These are phyloP conservation scores for Anguilla marmorata DNA, from an alignment of 2,797 vertebrate genomes.

Conservation along the genomic window DNA sequence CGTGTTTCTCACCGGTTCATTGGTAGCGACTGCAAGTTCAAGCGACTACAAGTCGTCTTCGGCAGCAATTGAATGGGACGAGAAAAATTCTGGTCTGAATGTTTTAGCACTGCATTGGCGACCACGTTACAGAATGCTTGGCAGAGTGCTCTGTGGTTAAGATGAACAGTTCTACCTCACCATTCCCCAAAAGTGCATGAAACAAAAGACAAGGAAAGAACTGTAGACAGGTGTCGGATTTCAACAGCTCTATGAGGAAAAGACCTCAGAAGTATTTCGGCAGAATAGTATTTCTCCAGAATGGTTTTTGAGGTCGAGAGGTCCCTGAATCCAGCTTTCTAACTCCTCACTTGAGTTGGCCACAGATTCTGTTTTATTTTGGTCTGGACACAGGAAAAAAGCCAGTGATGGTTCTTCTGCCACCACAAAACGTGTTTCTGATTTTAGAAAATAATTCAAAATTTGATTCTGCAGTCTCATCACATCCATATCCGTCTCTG, in stretches of 20 bases:
- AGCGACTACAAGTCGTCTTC: not conserved
- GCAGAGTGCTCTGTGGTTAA: not conserved
- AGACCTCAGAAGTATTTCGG: not conserved
- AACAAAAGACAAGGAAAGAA: not conserved
- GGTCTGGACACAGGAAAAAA: not conserved
- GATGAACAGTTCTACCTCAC: not conserved
- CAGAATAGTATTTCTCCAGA: not conserved
- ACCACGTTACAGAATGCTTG: not conserved
- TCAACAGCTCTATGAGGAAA: not conserved
- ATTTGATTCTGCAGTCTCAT: not conserved
- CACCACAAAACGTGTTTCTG: not conserved
- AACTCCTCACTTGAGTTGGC: not conserved
- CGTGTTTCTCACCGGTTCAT: not conserved
- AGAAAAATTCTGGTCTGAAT: not conserved
- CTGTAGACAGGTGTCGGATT: not conserved
- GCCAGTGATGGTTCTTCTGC: not conserved
- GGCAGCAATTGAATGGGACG: not conserved
- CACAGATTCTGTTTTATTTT: not conserved
- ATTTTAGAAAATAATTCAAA: not conserved
- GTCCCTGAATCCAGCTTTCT: not conserved
- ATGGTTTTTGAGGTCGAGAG: not conserved
- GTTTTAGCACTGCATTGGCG: not conserved
- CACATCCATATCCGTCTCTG: not conserved
- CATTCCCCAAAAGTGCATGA: not conserved
- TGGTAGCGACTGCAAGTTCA: not conserved